Base-by-base conservation (phyloP, 1,140 invertebrate species). In the Leucophenga varia region DNA sequence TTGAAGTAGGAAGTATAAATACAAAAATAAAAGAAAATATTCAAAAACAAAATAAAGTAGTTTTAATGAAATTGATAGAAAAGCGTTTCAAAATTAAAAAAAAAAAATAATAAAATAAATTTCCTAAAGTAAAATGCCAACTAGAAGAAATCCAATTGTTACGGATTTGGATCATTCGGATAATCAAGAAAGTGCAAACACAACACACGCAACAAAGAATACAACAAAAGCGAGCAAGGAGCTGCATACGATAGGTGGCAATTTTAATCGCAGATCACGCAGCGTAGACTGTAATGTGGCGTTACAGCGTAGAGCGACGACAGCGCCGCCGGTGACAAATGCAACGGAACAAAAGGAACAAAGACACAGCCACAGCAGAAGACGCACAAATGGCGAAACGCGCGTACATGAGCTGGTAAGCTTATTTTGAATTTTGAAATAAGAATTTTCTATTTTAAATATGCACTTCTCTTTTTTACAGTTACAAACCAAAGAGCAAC, bases 401-500 rank as follows among this genome's bases (percentile, higher is more conserved):
- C n/a, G 9, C 36, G 38, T 72, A 3, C 55, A 72, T 31, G 56
- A 60, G 19, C 36, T 72, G 57, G 69, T 72, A 44, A 61, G 57
- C 5, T 35, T 13, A n/a, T 6, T 9, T 35, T 35, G 7, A 9
- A 9, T 35, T 9, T 7, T 14, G 9, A 35, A 9, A n/a, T 35
- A 35, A 6, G 7, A 9, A 35, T 35, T 35, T 35, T 9, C 14
- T 35, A n/a, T 35, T 9, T 35, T 35, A n/a, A n/a, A n/a, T n/a
- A n/a, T n/a, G n/a, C n/a, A n/a, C 14, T 35, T 9, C 5, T 35
- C 14, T 9, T 9, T 6, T 28, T 19, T 34, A 0, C 40, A 75
- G 73, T 34, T 75, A n/a, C 70, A 70, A 39, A 53, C 63, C 31
- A 75, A 75, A 55, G 72, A 75, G 4, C 54, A 75, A 52, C 72